Percentiles rank a stretch among this genome's conserved stretches.
Conservation (phyloP, 2,113 vertebrate species). For the Mastomys natalensis region DNA sequence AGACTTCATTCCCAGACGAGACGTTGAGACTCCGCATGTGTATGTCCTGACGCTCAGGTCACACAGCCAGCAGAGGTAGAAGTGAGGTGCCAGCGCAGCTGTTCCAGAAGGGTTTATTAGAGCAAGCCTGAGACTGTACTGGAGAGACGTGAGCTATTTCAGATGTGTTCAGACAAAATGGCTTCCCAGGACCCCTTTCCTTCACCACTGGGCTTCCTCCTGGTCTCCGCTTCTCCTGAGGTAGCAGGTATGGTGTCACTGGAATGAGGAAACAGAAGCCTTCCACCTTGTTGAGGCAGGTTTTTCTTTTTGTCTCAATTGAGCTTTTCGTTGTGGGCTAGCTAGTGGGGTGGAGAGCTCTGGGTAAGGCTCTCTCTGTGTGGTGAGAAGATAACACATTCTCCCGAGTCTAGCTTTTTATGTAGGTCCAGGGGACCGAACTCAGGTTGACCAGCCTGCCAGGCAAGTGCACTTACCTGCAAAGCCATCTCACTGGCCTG, state of each 20-base stretch:
- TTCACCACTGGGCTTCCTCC: conserved; percentile 2
- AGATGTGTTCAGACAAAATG: neutral
- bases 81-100: neutral
- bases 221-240: neutral
- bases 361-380: neutral
- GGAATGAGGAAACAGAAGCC: neutral
- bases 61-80: neutral
- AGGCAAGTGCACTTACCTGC: neutral
- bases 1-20: neutral
- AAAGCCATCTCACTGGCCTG: too few relatives aligned
- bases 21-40: conserved; percentile 1
- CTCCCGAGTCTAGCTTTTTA: too few relatives aligned
- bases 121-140: neutral
- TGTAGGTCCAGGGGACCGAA: neutral
- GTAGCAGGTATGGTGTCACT: neutral
- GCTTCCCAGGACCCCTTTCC: neutral
- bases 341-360: neutral
- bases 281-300: neutral
- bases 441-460: too few relatives aligned
- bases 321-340: neutral
- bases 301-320: neutral
- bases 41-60: neutral
- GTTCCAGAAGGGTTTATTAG: neutral
- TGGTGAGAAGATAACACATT: neutral
- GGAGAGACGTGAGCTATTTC: conserved; percentile 3